These are phyloP conservation scores for Drosophila flavopinicola DNA, from an alignment of 2,888 invertebrate species.

Conservation along the genomic window DNA sequence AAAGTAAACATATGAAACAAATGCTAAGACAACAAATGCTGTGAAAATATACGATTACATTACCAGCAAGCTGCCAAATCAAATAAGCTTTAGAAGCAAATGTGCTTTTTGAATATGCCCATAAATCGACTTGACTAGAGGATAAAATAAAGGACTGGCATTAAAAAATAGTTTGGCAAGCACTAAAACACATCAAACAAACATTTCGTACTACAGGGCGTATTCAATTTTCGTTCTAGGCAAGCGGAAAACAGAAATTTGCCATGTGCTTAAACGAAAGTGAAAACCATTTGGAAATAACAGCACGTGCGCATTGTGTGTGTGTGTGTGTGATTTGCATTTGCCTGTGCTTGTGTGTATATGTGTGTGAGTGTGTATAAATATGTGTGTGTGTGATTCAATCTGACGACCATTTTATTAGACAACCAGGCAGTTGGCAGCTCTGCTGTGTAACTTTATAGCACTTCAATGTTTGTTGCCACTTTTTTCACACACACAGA, in stretches of 20 bases:
- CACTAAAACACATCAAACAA: conserved; percentile 53
- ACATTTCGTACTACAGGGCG: conserved; percentile 49
- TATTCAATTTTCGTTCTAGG: conserved; percentile 45
- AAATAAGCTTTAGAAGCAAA: conserved; percentile 5
- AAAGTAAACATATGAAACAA: conserved; percentile 26
- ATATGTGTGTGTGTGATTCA: conserved; percentile 24
- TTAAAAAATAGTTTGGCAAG: conserved; percentile 60
- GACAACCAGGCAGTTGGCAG: conserved; percentile 9
- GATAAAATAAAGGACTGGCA: conserved; percentile 34
- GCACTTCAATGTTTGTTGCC: conserved; percentile 64
- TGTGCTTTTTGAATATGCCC: conserved; percentile 4
- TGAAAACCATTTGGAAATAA: conserved; percentile 69
- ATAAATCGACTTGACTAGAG: conserved; percentile 23
- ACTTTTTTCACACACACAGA: conserved; percentile 67
- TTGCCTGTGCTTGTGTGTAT: conserved; percentile 14
- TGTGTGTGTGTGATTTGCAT: conserved; percentile 50
- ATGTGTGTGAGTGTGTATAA: conserved; percentile 13
- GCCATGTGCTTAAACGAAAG: conserved; percentile 56
- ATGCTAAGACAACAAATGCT: conserved; percentile 17
- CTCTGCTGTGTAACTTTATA: conserved; percentile 64
- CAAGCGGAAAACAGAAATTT: conserved; percentile 45
- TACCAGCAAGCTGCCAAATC: conserved; percentile 9
- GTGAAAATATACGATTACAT: conserved; percentile 38
- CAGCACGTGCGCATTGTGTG: conserved; percentile 58
- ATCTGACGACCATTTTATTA: conserved; percentile 44